phyloP scores from a whole-genome alignment of 2,888 invertebrate species.

The Hipparchia semele region DNA sequence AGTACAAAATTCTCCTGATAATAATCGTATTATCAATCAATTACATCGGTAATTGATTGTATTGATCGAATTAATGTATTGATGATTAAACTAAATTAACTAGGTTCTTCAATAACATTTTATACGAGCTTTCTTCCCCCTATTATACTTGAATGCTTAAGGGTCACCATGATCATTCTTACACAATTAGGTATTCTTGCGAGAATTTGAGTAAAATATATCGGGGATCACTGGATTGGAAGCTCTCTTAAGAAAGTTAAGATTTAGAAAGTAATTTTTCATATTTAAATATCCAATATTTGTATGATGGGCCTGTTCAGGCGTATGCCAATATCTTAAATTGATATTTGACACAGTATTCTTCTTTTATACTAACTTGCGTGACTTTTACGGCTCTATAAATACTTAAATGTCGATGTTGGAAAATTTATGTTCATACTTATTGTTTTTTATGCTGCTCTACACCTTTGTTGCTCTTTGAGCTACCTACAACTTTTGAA shows the following conservation, averaged over 20 bases:
- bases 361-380: slow-evolving; percentile 45
- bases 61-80: slow-evolving; percentile 21
- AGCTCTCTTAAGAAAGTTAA: neutral
- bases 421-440: slow-evolving; percentile 31
- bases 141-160: slow-evolving; percentile 28
- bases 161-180: neutral
- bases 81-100: slow-evolving; percentile 29
- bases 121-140: slow-evolving; percentile 20
- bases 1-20: neutral
- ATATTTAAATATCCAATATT: slow-evolving; percentile 13
- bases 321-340: slow-evolving; percentile 60
- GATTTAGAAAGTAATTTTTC: slow-evolving; percentile 13
- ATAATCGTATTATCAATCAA: neutral
- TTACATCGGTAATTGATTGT: neutral
- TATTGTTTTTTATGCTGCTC: slow-evolving; percentile 16
- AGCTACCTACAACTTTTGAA: too few relatives aligned
- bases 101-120: slow-evolving; percentile 33
- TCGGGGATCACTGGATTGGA: neutral
- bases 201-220: slow-evolving; percentile 10
- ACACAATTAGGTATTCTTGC: slow-evolving; percentile 9
- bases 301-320: slow-evolving; percentile 1
- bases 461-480: neutral
- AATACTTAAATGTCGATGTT: slow-evolving; percentile 36
- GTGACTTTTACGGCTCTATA: slow-evolving; percentile 58
- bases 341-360: slow-evolving; percentile 67